Evolutionary conservation across 2,888 invertebrate species (phyloP), one percentile per base, ranked within the genome.

Genomic region (Andricus curvator): DNA sequence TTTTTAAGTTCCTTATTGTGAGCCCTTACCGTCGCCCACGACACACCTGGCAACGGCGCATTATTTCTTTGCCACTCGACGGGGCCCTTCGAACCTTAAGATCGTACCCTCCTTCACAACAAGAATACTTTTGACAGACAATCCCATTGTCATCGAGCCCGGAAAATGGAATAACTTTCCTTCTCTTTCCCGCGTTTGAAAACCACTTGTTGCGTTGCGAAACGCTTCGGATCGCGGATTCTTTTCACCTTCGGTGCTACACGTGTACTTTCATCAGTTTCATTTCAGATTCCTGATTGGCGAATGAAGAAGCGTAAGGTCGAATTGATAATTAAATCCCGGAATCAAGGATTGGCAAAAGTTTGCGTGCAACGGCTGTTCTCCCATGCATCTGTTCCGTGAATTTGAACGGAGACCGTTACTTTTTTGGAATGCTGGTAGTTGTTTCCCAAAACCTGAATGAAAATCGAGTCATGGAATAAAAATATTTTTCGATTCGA

Each of bases 1-100:
- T 74, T 51, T 56, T 37, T 4, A 48, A 17, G 48, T 74, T 33
- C n/a, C 20, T 51, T 48, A 48, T 48, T 48, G 48, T 48, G 17
- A 29, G 25, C 29, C 51, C 51, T 48, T 56, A 41, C 33, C 56
- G 74, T 74, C 74, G 29, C 74, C 74, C 74, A 33, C 74, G 56
- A 20, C n/a, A 74, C 74, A 74, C 74, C 74, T 74, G 74, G 74
- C 74, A 74, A 74, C 74, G 74, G 74, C 74, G 74, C 74, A 74
- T 74, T 74, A 51, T 51, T 74, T 74, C 51, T 51, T 56, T 13
- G 33, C 33, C 25, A n/a, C 64, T 29, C 56, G 17, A 74, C 74
- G 74, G 56, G 74, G 56, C 56, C 74, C 74, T 74, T 74, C 33
- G 56, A 25, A 51, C 56, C 51, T 33, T 33, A 56, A 56, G 25